phyloP scores from a whole-genome alignment of 2,113 vertebrate species.

The Himantopus leucocephalus region DNA sequence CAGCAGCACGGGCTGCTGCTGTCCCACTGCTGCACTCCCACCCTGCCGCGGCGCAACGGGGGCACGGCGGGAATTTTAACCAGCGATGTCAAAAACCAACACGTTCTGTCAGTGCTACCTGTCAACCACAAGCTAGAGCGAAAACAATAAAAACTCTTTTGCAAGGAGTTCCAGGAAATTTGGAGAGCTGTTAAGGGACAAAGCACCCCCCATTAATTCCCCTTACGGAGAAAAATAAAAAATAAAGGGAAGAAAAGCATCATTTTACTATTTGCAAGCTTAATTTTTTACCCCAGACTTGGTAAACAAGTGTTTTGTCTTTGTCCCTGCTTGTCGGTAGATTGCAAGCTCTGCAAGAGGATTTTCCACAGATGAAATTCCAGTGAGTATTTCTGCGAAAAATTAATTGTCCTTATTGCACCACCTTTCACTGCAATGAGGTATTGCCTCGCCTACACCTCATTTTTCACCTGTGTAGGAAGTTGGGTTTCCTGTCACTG shows the following conservation, averaged over 20 bases:
- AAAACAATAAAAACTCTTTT: not conserved
- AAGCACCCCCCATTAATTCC: not conserved
- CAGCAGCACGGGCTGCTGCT: not conserved
- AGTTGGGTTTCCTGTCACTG: not conserved
- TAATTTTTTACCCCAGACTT: not conserved
- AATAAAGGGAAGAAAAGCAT: not conserved
- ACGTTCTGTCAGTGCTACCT: rapidly evolving
- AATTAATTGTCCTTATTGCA: not conserved
- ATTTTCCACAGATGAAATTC: not conserved
- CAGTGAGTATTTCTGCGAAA: not conserved
- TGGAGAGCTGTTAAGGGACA: not conserved
- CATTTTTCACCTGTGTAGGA: not conserved
- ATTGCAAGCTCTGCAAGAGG: not conserved
- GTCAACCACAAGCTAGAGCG: not conserved
- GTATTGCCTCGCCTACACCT: not conserved
- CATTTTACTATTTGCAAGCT: not conserved
- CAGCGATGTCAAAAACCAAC: not conserved
- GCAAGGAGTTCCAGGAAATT: not conserved
- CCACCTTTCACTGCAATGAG: not conserved
- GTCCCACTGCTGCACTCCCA: not conserved
- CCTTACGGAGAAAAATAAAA: not conserved
- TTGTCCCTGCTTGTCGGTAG: rapidly evolving
- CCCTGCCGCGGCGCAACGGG: not conserved
- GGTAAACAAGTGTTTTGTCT: not conserved
- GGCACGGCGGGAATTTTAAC: not conserved